Conservation (phyloP, 2,888 invertebrate species). For the Xanthorhoe spadicearia region DNA sequence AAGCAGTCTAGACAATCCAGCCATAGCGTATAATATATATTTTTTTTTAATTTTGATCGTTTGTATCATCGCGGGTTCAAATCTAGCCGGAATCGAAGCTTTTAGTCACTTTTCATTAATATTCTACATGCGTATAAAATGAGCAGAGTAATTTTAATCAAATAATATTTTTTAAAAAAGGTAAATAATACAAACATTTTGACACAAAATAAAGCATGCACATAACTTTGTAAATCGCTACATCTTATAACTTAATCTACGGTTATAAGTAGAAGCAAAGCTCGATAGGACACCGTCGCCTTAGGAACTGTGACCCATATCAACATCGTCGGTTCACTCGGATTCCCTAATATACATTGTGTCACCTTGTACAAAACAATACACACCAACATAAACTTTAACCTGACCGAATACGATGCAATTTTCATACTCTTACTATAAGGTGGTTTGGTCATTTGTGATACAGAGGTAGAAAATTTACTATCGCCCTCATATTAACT, state of each 20-base stretch:
- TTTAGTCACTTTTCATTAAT: too few relatives aligned
- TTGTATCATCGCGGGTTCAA: too few relatives aligned
- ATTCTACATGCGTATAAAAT: too few relatives aligned
- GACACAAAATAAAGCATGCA: too few relatives aligned
- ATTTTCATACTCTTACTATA: slow-evolving; percentile 27
- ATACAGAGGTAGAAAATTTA: slow-evolving; percentile 61
- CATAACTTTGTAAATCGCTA: slow-evolving; percentile 32
- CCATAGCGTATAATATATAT: too few relatives aligned
- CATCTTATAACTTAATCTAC: slow-evolving; percentile 49
- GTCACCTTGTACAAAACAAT: slow-evolving; percentile 53
- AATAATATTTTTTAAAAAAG: too few relatives aligned
- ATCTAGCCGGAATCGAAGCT: too few relatives aligned
- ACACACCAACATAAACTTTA: slow-evolving; percentile 49
- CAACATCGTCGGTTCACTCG: slow-evolving; percentile 72
- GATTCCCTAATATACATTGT: slow-evolving; percentile 70
- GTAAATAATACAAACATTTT: too few relatives aligned
- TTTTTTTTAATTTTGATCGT: too few relatives aligned
- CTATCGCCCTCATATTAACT: slow-evolving; percentile 71
- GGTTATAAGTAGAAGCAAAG: slow-evolving; percentile 64
- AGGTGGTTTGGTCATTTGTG: slow-evolving; percentile 44
- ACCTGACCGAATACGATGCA: slow-evolving; percentile 2
- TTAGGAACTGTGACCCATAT: slow-evolving; percentile 78
- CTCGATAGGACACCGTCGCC: slow-evolving; percentile 71
- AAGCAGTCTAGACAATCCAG: too few relatives aligned
- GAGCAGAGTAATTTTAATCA: too few relatives aligned